These are phyloP conservation scores for Brachionus angularis DNA, from an alignment of 1,140 invertebrate species.

Conservation along the genomic window DNA sequence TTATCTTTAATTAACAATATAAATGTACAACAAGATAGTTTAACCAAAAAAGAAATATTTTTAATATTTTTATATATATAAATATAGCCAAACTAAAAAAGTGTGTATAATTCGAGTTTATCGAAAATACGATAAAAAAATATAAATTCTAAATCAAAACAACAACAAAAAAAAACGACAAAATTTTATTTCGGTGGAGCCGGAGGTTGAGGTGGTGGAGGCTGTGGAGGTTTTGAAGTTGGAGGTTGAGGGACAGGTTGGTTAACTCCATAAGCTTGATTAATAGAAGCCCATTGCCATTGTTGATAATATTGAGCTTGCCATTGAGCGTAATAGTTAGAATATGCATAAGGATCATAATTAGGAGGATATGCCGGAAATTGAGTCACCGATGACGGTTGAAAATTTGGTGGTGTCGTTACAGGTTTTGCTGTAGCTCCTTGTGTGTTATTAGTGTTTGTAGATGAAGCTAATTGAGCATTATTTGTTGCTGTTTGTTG, in stretches of 20 bases:
- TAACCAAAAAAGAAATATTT: too few relatives aligned
- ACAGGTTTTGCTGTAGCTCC: too few relatives aligned
- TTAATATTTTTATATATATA: too few relatives aligned
- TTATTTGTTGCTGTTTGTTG: too few relatives aligned
- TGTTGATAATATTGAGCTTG: conserved; percentile 32
- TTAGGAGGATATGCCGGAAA: conserved; percentile 1
- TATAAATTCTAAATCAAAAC: too few relatives aligned
- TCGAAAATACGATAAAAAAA: not conserved
- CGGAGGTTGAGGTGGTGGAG: not conserved
- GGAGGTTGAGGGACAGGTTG: not conserved
- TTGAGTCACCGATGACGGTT: not conserved
- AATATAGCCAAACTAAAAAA: not conserved
- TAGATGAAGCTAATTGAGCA: too few relatives aligned
- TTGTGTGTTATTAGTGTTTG: too few relatives aligned
- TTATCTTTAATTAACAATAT: too few relatives aligned
- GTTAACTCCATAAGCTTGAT: conserved; percentile 13
- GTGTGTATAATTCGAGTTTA: not conserved
- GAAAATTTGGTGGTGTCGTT: not conserved
- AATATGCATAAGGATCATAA: conserved; percentile 2
- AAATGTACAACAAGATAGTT: too few relatives aligned
- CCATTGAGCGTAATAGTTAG: conserved; percentile 17
- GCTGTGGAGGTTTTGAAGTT: not conserved
- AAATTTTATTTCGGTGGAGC: too few relatives aligned
- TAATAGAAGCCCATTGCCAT: conserved; percentile 17
- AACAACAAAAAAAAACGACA: too few relatives aligned